Evolutionary conservation across 2,113 vertebrate genomes (phyloP), one percentile per base, ranked within the genome.

Genomic region (Mormyrus lacerda): DNA sequence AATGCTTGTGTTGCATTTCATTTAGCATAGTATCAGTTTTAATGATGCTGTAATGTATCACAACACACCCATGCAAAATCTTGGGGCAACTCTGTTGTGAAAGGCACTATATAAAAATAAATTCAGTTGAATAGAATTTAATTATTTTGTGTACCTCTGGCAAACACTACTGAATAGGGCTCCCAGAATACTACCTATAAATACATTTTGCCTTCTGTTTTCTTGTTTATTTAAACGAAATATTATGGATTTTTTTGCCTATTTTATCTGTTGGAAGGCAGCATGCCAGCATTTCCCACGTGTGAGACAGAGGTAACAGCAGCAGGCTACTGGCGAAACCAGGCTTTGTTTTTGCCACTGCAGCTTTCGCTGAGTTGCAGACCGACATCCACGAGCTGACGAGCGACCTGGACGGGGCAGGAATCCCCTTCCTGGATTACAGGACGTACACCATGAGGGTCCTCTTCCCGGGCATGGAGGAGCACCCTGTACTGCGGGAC

Each of bases 361-460:
- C 91, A 98, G 98, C 98, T 31, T 99, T 99, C 94, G 98, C 98
- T 1, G 98, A 99, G 94, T 96, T 99, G 0, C 98, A 99, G 94
- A 99, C 98, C 0, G 98, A 99, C 92, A 99, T 99, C 90, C 98
- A 99, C 0, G 98, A 99, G 92, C 89, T 99, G 92, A 99, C 98
- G 15, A 99, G 98, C 1, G 98, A 99, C 91, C 95, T 99, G 91
- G 98, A 99, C 0, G 98, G 98, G 89, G 98, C 97, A 0, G 98
- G 98, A 4, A 99, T 99, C 89, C 98, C 98, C 2, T 99, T 99
- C 94, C 95, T 99, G 0, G 98, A 99, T 91, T 99, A 99, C 90
- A 95, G 98, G 91, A 97, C 97, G 6, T 99, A 99, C 89, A 99
- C 98, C 2, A 99, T 99, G 98, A 95, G 98, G 79, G 98, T 99